Base-by-base conservation (phyloP, 2,888 invertebrate species). In the Ophonus ardosiacus region DNA sequence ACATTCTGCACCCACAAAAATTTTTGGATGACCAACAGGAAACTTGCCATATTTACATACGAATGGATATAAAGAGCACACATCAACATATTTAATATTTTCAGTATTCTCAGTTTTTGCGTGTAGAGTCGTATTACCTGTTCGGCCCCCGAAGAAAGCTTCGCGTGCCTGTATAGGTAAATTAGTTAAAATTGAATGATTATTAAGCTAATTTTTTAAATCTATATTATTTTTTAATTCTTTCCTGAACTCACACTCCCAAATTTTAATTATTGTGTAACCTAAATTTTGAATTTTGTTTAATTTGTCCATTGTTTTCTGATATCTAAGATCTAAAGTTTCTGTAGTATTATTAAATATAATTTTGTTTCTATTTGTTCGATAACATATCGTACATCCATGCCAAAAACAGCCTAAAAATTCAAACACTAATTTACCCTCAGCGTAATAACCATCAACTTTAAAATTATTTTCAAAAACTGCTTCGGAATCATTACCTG, bases 61-160 rank as follows among this genome's bases (percentile, higher is more conserved):
- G 10, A 15, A 84, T 17, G 84, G 61, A 38, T 84, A 84, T 13
- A 84, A 24, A 38, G 76, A 76, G 15, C 78, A 84, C 8, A 84
- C 43, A 13, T 84, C 84, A 0, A 84, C 51, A 84, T 84, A 84
- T 24, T 78, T 78, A 78, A 84, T 61, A 78, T 76, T 84, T 43
- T 76, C 84, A 61, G 7, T 71, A 13, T 51, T 56, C 68, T 68
- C 81, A 56, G 15, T 15, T 51, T 68, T 68, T 56, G 65, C 18
- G 15, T 68, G 10, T 43, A 68, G n/a, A 56, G 13, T 15, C 43
- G 24, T 51, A 18, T 81, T 81, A 1, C 81, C 81, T 17, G 81
- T 81, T 10, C 81, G 38, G 7, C 65, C 61, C 6, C 76, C 76
- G n/a, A 83, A 83, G 17, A 74, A 61, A 2, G 59, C 74, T 38